phyloP scores from a whole-genome alignment of 2,888 invertebrate genomes.

The Thereva unica region DNA sequence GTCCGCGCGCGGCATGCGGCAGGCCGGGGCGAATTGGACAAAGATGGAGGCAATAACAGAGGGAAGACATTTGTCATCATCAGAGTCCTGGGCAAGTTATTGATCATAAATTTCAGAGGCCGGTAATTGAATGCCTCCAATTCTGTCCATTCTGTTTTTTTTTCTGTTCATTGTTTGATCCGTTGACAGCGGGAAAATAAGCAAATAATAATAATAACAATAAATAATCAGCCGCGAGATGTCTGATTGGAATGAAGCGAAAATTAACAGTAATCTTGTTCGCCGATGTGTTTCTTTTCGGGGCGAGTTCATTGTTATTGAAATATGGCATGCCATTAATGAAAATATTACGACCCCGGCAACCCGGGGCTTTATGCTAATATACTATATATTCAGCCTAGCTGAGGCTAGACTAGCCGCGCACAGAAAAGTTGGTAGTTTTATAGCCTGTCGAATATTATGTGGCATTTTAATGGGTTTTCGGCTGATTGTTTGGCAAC shows the following conservation, averaged over 20 bases:
- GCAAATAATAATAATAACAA: slow-evolving; percentile 25
- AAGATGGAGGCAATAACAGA: background rate
- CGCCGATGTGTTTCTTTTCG: slow-evolving; percentile 5
- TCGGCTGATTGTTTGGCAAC: too few relatives aligned
- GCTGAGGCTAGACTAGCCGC: slow-evolving; percentile 5
- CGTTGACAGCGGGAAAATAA: slow-evolving; percentile 23
- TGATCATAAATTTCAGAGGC: slow-evolving; percentile 35
- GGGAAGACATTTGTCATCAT: slow-evolving; percentile 35
- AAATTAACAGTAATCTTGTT: slow-evolving; percentile 33
- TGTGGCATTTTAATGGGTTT: too few relatives aligned
- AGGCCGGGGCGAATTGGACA: background rate
- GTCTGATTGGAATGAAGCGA: slow-evolving; percentile 31
- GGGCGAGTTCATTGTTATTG: slow-evolving; percentile 33
- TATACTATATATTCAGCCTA: slow-evolving; percentile 14
- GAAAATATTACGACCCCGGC: slow-evolving; percentile 27
- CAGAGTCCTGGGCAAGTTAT: slow-evolving; percentile 13
- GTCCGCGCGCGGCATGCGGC: background rate
- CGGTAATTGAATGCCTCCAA: slow-evolving; percentile 34
- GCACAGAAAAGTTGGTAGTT: slow-evolving; percentile 6
- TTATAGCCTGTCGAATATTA: slow-evolving; percentile 7
- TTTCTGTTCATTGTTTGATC: background rate
- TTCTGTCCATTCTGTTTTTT: background rate
- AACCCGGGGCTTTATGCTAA: slow-evolving; percentile 10
- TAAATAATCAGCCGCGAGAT: background rate
- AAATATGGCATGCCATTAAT: slow-evolving; percentile 32